phyloP scores from a whole-genome alignment of 2,113 vertebrate genomes.

The Scopus umbretta region DNA sequence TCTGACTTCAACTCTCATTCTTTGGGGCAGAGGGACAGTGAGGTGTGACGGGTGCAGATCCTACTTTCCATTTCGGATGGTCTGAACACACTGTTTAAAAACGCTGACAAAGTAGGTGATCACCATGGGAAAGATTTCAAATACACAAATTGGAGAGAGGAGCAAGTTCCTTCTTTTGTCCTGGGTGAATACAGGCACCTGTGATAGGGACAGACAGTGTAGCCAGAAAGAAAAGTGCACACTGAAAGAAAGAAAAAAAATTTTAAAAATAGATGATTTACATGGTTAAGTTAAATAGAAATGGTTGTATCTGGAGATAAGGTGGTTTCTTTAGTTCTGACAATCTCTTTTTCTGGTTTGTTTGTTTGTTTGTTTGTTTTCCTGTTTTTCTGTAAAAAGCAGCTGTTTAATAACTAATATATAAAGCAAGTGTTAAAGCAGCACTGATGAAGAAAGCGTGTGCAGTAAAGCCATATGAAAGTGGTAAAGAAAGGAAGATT shows the following conservation, averaged over 20 bases:
- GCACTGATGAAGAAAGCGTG: neutral
- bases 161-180: neutral
- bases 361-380: too few species aligned
- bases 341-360: too few species aligned
- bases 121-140: neutral
- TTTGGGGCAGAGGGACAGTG: neutral
- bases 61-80: neutral
- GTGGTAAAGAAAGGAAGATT: neutral
- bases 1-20: neutral
- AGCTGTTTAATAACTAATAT: neutral
- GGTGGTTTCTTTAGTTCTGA: too few species aligned
- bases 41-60: neutral
- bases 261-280: neutral
- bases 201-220: neutral
- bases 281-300: neutral
- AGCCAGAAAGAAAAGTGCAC: neutral
- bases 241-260: neutral
- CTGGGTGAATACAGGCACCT: neutral
- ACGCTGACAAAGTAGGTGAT: neutral
- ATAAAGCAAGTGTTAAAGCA: neutral
- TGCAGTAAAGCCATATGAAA: neutral
- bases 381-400: too few species aligned
- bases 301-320: neutral
- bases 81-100: neutral
- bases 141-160: neutral